A percentile compares a stretch with the other conserved stretches of the same genome.
phyloP scores from a whole-genome alignment of 2,113 vertebrate genomes.

The Callionymus lyra region DNA sequence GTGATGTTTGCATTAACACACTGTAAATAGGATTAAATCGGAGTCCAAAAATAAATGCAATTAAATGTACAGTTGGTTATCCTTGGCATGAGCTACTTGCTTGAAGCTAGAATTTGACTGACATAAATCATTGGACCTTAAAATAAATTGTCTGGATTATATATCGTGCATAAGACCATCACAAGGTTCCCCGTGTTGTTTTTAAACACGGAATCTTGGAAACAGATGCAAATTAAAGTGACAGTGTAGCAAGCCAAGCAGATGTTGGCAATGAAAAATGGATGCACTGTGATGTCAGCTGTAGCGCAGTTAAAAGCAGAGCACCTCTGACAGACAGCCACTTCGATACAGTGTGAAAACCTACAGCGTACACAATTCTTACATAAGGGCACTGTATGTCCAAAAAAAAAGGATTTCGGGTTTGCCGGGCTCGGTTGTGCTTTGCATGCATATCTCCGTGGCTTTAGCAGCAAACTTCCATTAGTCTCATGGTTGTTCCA shows the following conservation, averaged over 20 bases:
- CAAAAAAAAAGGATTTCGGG: constrained; percentile 4
- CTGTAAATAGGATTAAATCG: no score
- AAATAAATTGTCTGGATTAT: neutral
- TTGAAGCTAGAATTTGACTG: no score
- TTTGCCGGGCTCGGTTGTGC: constrained; percentile 13
- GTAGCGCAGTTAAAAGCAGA: constrained; percentile 37
- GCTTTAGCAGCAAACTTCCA: constrained; percentile 11
- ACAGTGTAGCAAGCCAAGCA: constrained; percentile 63
- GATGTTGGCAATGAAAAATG: constrained; percentile 63
- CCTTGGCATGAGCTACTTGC: no score
- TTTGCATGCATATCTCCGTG: constrained; percentile 7
- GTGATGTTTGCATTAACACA: no score
- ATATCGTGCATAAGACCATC: constrained; percentile 17
- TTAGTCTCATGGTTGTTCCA: constrained; percentile 23
- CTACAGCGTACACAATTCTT: constrained; percentile 9
- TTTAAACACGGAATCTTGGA: constrained; percentile 42
- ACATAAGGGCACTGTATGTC: constrained; percentile 12
- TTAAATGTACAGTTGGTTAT: no score
- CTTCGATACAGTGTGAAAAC: constrained; percentile 14
- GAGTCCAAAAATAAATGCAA: no score
- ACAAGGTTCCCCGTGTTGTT: constrained; percentile 48
- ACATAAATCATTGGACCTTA: no score
- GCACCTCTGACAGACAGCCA: constrained; percentile 41
- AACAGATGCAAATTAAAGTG: constrained; percentile 56
- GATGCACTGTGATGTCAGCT: constrained; percentile 57